Evolutionary conservation across 2,113 vertebrate species (phyloP), one percentile per base, ranked within the genome.

Genomic region (Leuciscus idus): DNA sequence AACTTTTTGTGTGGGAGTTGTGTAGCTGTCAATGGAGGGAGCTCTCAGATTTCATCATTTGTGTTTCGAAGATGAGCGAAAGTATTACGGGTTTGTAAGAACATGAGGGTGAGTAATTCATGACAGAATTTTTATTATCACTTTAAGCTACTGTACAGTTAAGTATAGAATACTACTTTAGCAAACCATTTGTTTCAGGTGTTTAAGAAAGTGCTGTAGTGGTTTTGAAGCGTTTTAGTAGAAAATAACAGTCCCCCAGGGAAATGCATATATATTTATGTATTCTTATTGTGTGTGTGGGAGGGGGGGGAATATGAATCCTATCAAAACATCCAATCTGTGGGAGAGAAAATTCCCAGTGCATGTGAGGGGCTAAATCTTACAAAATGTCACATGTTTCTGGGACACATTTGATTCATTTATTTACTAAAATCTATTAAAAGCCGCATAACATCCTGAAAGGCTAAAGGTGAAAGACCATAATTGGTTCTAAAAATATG

Each of bases 361-460:
- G 39, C 9, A 11, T 39, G 9, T 23, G 23, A 43, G 19, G 68
- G 33, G 19, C 19, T 39, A 72, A 72, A 72, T 72, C 68, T 23
- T 39, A 72, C 1, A 72, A 72, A 72, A 43, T 1, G 19, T 39
- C 33, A 39, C 33, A 21, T 9, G 19, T 39, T 70, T 70, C 17
- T 70, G 33, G 66, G 66, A 21, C 33, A 70, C 21, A 39, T 72
- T 6, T 72, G 68, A 72, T 72, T 72, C 10, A 72, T 39, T 72
- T 33, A 72, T 39, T n/a, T 43, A 72, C 68, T 72, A 72, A 23
- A 72, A 72, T 11, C 68, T 43, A 72, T 36, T 72, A 72, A 72
- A 72, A 72, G 36, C 68, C 2, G 9, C 68, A 23, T 23, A 43
- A 72, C 36, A 72, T 72, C 68, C 68, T 39, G 68, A 72, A 72